phyloP scores from a whole-genome alignment of 2,797 vertebrate genomes.

The Xiphorhynchus erythropygius region DNA sequence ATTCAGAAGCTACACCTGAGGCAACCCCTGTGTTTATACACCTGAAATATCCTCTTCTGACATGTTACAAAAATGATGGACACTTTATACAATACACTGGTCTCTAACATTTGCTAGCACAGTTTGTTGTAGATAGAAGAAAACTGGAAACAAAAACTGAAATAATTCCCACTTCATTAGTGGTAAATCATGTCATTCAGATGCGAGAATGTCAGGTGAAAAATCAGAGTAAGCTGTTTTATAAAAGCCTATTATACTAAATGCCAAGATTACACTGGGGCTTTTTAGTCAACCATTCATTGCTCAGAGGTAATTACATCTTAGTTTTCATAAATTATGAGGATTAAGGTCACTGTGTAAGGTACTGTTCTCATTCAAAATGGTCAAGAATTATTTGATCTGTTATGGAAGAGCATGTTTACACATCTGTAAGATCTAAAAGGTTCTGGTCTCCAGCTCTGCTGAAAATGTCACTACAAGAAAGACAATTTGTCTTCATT shows the following conservation, averaged over 20 bases:
- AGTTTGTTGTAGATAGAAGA: neutral
- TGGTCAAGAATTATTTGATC: neutral
- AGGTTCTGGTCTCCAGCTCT: neutral
- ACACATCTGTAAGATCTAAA: neutral
- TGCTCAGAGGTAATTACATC: neutral
- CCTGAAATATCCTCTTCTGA: neutral
- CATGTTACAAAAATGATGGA: neutral
- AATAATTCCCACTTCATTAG: neutral
- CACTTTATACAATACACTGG: neutral
- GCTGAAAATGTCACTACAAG: neutral
- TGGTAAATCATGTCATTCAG: neutral
- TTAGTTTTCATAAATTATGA: neutral
- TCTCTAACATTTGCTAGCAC: neutral
- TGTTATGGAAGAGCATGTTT: neutral
- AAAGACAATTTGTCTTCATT: neutral
- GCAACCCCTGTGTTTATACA: neutral
- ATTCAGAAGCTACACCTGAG: neutral
- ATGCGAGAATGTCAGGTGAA: neutral
- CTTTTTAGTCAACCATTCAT: neutral
- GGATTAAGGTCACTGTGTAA: neutral
- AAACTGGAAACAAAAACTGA: neutral
- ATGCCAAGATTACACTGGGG: neutral
- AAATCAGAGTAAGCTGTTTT: neutral
- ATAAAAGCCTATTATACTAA: neutral
- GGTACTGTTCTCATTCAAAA: neutral